These are phyloP conservation scores for Alcedo quadribrachys DNA, from an alignment of 2,797 vertebrate species.

Conservation along the genomic window DNA sequence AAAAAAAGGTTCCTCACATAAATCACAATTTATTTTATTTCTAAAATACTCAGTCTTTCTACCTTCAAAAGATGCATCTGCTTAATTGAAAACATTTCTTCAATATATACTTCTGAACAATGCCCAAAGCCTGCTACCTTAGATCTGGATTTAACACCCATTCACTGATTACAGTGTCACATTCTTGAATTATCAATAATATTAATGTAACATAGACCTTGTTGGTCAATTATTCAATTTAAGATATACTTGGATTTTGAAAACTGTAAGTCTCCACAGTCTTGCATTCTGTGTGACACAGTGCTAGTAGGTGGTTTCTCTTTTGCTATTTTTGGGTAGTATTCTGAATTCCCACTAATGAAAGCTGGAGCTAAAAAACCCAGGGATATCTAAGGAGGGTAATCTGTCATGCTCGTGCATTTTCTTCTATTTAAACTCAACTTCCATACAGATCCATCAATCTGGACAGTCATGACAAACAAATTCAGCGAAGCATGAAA, in stretches of 20 bases:
- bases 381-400: background rate
- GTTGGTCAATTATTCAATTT: background rate
- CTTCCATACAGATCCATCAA: background rate
- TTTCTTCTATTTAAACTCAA: background rate
- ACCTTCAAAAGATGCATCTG: background rate
- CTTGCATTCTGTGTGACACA: background rate
- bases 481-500: background rate
- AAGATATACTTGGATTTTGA: background rate
- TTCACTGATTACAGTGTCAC: background rate
- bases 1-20: background rate
- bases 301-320: background rate
- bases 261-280: background rate
- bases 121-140: background rate
- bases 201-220: background rate
- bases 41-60: background rate
- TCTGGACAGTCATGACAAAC: background rate
- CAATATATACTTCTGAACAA: background rate
- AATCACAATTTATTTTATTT: background rate
- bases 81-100: background rate
- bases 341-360: background rate
- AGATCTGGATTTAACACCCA: background rate
- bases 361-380: background rate
- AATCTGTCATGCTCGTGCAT: background rate
- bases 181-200: background rate
- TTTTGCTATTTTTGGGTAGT: background rate